Evolutionary conservation across 1,140 invertebrate species (phyloP).

Genomic region (Pararge aegeria): DNA sequence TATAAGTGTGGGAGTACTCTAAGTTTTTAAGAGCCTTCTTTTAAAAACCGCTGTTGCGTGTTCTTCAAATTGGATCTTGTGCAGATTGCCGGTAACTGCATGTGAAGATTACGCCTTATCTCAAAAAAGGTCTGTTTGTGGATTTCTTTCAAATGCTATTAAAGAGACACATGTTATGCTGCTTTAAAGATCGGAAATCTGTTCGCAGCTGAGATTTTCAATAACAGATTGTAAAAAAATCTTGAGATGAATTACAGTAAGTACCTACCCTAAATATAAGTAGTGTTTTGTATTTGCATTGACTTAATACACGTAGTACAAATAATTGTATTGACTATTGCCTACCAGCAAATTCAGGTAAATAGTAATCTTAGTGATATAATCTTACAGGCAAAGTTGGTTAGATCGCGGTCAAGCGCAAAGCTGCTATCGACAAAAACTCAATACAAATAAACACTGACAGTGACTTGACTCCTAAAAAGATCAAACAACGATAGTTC

Average conservation of each 20-base stretch:
- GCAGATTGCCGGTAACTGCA: slow-evolving; percentile 47
- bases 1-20: slow-evolving; percentile 64
- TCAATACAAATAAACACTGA: background rate
- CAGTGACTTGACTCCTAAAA: background rate
- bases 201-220: background rate
- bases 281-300: too few species aligned
- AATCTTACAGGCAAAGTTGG: background rate
- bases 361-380: too few species aligned
- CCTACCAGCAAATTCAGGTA: too few species aligned
- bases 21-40: slow-evolving; percentile 51
- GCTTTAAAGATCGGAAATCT: background rate
- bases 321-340: too few species aligned
- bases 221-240: background rate
- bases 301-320: too few species aligned
- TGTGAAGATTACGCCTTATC: slow-evolving; percentile 62
- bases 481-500: slow-evolving; percentile 1
- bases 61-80: slow-evolving; percentile 71
- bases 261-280: too few species aligned
- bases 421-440: too few species aligned
- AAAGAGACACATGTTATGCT: slow-evolving; percentile 47
- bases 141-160: slow-evolving; percentile 62
- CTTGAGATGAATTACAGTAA: background rate
- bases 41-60: slow-evolving; percentile 72
- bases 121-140: slow-evolving; percentile 56
- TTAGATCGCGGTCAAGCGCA: background rate